These are phyloP conservation scores for Ophion obscuratus DNA, from an alignment of 2,888 invertebrate species.

Conservation along the genomic window DNA sequence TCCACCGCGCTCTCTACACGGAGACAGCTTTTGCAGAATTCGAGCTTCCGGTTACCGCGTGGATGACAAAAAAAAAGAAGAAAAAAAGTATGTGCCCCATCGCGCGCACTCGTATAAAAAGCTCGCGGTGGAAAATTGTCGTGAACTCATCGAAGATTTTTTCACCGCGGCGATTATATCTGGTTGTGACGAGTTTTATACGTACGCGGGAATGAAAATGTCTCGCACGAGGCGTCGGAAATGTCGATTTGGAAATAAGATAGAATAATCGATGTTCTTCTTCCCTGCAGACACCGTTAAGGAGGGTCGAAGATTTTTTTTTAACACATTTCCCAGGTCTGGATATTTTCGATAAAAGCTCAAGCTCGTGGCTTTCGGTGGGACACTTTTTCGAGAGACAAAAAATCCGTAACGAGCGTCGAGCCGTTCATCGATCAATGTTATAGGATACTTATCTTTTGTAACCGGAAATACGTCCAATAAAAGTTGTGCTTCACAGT, in stretches of 20 bases:
- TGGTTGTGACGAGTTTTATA: neutral
- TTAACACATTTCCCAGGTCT: no score
- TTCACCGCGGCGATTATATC: neutral
- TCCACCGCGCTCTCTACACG: slow-evolving; percentile 18
- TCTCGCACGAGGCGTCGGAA: no score
- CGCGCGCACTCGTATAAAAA: neutral
- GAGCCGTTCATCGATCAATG: neutral
- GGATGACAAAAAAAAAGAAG: neutral
- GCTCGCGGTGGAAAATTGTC: slow-evolving; percentile 17
- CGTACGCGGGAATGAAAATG: no score
- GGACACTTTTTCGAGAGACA: neutral
- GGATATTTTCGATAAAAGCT: no score
- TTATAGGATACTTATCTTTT: neutral
- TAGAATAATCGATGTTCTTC: no score
- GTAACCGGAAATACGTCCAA: neutral
- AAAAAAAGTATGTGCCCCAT: slow-evolving; percentile 4
- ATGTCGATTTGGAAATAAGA: no score
- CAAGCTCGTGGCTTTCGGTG: neutral
- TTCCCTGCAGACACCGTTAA: no score
- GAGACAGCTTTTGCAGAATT: slow-evolving; percentile 41
- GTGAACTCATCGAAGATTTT: neutral
- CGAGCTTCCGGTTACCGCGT: slow-evolving; percentile 4
- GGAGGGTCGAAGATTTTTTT: no score
- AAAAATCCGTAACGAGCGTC: neutral
- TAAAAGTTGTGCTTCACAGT: neutral